These are phyloP conservation scores for Chanos chanos DNA, from an alignment of 2,797 vertebrate genomes.

Conservation along the genomic window DNA sequence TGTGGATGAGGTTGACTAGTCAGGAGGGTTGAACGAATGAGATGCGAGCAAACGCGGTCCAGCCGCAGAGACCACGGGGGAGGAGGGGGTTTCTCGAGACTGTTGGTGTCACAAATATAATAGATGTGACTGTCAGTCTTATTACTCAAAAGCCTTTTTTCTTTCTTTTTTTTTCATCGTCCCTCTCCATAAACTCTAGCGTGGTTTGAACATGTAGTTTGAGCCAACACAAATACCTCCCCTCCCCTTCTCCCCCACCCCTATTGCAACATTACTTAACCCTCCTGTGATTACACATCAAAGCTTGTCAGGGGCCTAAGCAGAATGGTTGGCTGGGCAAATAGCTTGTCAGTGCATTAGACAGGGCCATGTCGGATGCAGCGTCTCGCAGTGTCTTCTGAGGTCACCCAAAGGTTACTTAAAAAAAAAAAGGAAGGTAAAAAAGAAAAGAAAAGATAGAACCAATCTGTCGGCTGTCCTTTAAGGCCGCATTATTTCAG, in stretches of 20 bases:
- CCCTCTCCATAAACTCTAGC: not conserved
- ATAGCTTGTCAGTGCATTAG: slow-evolving; percentile 13
- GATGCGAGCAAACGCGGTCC: too few species aligned
- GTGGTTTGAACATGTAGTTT: not conserved
- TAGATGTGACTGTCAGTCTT: too few species aligned
- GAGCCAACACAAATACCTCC: too few species aligned
- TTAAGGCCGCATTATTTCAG: not conserved
- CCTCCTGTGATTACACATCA: too few species aligned
- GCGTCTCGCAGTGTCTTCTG: slow-evolving; percentile 1
- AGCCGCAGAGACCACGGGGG: too few species aligned
- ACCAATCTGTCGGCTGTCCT: slow-evolving; percentile 6
- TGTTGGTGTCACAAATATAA: too few species aligned
- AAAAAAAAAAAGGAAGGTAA: too few species aligned
- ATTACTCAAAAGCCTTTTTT: not conserved
- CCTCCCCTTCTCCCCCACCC: not conserved
- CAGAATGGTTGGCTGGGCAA: slow-evolving; percentile 8
- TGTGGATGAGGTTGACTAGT: too few species aligned
- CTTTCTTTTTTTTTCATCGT: not conserved
- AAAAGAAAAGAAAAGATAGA: slow-evolving; percentile 7
- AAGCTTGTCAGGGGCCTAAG: too few species aligned
- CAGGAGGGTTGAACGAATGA: too few species aligned
- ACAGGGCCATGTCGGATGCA: not conserved
- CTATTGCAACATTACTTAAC: too few species aligned
- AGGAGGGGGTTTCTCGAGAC: too few species aligned
- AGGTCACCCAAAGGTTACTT: slow-evolving; percentile 30